Evolutionary conservation across 2,113 vertebrate genomes (phyloP).

Genomic region (Turdus rufiventris): DNA sequence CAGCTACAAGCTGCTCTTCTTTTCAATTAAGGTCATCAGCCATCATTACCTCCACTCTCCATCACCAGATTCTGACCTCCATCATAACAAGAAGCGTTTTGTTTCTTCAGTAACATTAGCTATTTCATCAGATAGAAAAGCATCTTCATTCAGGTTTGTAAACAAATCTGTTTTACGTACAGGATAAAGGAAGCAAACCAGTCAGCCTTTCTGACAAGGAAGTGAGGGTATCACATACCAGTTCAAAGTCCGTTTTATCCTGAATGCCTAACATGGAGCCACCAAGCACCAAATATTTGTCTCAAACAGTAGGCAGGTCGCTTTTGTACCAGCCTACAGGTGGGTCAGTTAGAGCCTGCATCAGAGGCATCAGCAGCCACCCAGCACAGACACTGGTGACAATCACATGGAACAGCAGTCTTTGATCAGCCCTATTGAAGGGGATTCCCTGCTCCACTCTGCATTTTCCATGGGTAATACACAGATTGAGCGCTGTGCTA

Average conservation of each 20-base stretch:
- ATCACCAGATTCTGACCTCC: background rate
- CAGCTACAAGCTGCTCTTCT: background rate
- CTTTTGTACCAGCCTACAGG: background rate
- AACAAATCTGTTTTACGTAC: background rate
- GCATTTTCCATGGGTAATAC: background rate
- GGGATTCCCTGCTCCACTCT: background rate
- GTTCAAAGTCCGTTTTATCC: constrained; percentile 33
- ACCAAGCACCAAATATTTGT: constrained; percentile 18
- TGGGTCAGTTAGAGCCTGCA: background rate
- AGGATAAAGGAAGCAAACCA: background rate
- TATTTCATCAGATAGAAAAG: background rate
- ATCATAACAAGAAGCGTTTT: background rate
- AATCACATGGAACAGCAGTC: background rate
- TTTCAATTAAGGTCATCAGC: background rate
- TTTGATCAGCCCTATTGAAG: background rate
- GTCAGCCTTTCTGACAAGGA: background rate
- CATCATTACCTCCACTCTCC: background rate
- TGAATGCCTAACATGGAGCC: background rate
- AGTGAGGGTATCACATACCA: background rate
- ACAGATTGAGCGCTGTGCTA: background rate
- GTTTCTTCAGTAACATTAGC: background rate
- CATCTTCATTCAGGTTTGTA: background rate
- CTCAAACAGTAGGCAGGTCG: background rate
- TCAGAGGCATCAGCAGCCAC: background rate
- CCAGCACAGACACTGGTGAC: background rate